A percentile compares a stretch with the other conserved stretches of the same genome.
These are phyloP conservation scores for Atlantisia rogersi DNA, from an alignment of 2,113 vertebrate genomes.

Conservation along the genomic window DNA sequence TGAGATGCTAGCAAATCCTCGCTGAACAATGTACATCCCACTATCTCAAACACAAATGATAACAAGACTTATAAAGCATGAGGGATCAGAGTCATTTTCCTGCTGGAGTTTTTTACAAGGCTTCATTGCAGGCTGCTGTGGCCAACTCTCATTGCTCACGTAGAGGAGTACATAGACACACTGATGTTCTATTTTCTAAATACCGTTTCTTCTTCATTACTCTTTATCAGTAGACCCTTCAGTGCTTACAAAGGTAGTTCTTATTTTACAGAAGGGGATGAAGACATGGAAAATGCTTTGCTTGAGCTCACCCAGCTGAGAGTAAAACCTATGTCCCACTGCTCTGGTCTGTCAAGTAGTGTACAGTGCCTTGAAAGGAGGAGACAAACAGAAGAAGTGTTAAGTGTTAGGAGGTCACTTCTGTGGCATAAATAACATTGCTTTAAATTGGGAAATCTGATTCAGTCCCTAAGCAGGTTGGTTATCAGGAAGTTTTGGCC, in stretches of 20 bases:
- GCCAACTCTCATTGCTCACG: neutral
- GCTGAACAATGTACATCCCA: neutral
- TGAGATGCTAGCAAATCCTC: neutral
- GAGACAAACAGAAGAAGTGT: neutral
- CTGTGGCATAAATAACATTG: neutral
- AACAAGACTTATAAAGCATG: neutral
- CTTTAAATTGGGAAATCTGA: neutral
- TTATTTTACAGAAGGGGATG: neutral
- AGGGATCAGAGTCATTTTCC: neutral
- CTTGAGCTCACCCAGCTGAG: neutral
- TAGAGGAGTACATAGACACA: neutral
- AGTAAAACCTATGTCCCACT: neutral
- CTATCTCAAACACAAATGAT: neutral
- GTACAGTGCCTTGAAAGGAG: neutral
- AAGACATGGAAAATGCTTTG: conserved; percentile 2
- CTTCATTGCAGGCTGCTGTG: neutral
- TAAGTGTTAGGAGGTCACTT: neutral
- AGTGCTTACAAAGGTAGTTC: neutral
- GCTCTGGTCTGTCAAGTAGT: conserved; percentile 11
- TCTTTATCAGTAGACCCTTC: neutral
- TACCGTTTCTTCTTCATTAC: neutral
- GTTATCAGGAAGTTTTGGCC: neutral
- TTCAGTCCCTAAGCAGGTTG: neutral
- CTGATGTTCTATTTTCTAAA: neutral
- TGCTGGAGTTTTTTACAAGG: neutral